These are phyloP conservation scores for Rafetus swinhoei DNA, from an alignment of 2,113 vertebrate species.

Conservation along the genomic window DNA sequence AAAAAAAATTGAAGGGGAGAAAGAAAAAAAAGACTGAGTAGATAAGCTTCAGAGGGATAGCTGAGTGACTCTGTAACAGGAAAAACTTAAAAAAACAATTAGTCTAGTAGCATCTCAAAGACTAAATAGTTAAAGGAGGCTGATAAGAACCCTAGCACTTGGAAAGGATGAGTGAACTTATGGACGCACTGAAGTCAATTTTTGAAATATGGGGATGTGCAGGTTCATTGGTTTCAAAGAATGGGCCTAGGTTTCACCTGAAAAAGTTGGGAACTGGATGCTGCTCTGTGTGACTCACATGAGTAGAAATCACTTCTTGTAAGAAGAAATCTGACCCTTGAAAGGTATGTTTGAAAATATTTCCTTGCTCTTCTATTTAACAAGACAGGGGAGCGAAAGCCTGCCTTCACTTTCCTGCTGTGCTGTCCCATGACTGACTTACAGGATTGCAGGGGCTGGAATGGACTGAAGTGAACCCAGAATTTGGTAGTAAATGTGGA, in stretches of 20 bases:
- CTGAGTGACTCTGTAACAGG: too few species aligned
- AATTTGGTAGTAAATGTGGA: constrained; percentile 19
- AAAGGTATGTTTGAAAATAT: background rate
- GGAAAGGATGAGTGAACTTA: background rate
- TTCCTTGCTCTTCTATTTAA: constrained; percentile 6
- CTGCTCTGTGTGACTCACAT: background rate
- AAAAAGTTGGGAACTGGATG: background rate
- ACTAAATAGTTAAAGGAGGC: too few species aligned
- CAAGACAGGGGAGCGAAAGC: background rate
- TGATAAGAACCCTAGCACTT: too few species aligned
- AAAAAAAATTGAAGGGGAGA: too few species aligned
- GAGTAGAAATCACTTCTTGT: background rate
- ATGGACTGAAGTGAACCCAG: constrained; percentile 39
- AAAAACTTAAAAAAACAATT: too few species aligned
- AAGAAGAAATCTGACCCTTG: background rate
- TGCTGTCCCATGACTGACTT: background rate
- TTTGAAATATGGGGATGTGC: too few species aligned
- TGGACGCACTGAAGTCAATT: background rate
- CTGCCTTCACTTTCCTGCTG: background rate
- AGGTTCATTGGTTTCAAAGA: background rate
- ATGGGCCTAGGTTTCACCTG: background rate
- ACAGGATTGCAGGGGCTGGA: background rate
- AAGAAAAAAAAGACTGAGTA: too few species aligned
- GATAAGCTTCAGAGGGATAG: too few species aligned
- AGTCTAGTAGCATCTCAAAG: too few species aligned